Base-by-base conservation (phyloP, 1,140 invertebrate species). In the Heliconius himera region DNA sequence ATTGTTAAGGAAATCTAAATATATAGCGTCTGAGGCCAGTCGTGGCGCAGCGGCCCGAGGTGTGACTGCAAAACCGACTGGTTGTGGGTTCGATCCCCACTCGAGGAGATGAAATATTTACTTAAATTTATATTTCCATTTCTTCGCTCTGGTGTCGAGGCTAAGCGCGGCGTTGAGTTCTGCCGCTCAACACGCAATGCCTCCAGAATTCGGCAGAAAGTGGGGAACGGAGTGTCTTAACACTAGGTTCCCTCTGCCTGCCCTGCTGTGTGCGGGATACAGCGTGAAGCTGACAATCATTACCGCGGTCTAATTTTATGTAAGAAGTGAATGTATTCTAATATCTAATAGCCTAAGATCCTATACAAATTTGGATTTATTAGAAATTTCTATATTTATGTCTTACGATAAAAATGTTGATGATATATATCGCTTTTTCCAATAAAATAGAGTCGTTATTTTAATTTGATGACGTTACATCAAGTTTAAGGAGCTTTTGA, bases 1-100 rank as follows among this genome's bases (percentile, higher is more conserved):
- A 86, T 83, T 83, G 88, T 89, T 92, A 87, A 85, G 75, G 85
- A 90, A 85, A 91, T 86, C 87, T 92, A 89, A 91, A 91, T 89
- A 93, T 91, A 91, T 84, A 87, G 84, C 90, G 90, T 90, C 89
- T 86, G 26, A 26, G 26, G 26, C 26, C 26, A 26, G 26, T 26
- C 26, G 26, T 26, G 26, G 26, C 26, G 26, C 26, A 26, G 26
- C 26, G 26, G 26, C 26, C 26, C 26, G 26, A 26, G 26, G 26
- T 26, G 26, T 26, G 26, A 26, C 26, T 26, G 26, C 26, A 26
- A 26, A 26, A 26, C 26, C 26, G 26, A 26, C 26, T 26, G 26
- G 26, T 26, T 26, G 26, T 26, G 26, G 26, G 26, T 26, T 26
- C 26, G 26, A 26, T 26, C 26, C 26, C 26, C 26, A 26, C 26